These are phyloP conservation scores for Potamilus streckersoni DNA, from an alignment of 1,140 invertebrate species.

Conservation along the genomic window DNA sequence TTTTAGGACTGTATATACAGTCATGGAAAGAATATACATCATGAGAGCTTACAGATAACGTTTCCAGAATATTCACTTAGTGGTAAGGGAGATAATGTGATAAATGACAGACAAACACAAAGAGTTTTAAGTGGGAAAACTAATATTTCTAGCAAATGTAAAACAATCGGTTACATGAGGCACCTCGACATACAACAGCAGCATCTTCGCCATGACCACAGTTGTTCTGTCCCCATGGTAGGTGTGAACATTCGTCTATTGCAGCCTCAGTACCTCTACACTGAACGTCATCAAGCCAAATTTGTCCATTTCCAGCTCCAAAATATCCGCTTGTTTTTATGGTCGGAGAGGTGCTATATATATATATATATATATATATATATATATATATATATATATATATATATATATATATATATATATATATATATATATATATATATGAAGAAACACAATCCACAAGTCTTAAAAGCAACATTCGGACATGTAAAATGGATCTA, in stretches of 20 bases:
- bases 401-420: no score
- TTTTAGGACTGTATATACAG: neutral
- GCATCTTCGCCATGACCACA: conserved; percentile 77
- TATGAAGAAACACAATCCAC: no score
- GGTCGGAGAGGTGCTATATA: neutral
- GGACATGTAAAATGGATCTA: no score
- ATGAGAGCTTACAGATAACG: neutral
- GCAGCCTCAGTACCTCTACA: conserved; percentile 79
- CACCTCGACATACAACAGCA: conserved; percentile 43
- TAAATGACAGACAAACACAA: neutral
- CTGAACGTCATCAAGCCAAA: conserved; percentile 78
- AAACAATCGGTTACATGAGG: neutral
- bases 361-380: no score
- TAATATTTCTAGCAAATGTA: neutral
- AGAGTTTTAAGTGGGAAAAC: neutral
- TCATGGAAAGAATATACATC: neutral
- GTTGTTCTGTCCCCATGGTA: conserved; percentile 81
- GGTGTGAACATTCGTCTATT: conserved; percentile 77
- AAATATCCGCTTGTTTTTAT: conserved; percentile 51
- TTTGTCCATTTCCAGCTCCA: conserved; percentile 66
- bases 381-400: no score
- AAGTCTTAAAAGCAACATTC: no score
- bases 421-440: no score
- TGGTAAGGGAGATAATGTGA: neutral
- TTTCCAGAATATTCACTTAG: neutral